Percentiles rank a stretch among this genome's conserved stretches.
phyloP scores from a whole-genome alignment of 2,888 invertebrate species.

The Sepiola atlantica region DNA sequence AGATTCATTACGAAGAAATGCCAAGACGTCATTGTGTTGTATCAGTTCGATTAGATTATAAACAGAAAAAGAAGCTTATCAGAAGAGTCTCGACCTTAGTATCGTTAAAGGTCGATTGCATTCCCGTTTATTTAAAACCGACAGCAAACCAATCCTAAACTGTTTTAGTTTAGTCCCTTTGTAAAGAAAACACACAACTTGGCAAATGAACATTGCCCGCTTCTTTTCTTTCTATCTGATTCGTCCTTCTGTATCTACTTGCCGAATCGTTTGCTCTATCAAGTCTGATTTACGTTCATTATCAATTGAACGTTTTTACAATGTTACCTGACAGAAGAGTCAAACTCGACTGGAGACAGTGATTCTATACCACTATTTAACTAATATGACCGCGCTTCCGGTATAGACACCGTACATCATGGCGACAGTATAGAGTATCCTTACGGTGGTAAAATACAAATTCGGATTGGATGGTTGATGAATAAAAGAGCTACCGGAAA shows the following conservation, averaged over 20 bases:
- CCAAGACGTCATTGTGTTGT: background rate
- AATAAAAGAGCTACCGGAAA: background rate
- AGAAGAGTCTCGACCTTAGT: background rate
- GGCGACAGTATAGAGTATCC: background rate
- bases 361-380: background rate
- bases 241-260: background rate
- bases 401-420: background rate
- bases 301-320: background rate
- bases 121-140: background rate
- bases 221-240: background rate
- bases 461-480: background rate
- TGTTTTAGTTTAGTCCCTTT: background rate
- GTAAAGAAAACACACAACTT: too few relatives aligned
- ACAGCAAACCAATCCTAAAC: background rate
- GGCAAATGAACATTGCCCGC: background rate
- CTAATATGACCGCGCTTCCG: background rate
- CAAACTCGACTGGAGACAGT: background rate
- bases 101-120: background rate
- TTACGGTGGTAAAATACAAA: background rate
- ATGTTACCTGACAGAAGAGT: background rate
- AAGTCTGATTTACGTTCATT: background rate
- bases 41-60: background rate
- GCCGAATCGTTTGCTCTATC: background rate
- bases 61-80: background rate
- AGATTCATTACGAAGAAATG: background rate